These are phyloP conservation scores for Dryas iulia DNA, from an alignment of 1,140 invertebrate genomes.

Conservation along the genomic window DNA sequence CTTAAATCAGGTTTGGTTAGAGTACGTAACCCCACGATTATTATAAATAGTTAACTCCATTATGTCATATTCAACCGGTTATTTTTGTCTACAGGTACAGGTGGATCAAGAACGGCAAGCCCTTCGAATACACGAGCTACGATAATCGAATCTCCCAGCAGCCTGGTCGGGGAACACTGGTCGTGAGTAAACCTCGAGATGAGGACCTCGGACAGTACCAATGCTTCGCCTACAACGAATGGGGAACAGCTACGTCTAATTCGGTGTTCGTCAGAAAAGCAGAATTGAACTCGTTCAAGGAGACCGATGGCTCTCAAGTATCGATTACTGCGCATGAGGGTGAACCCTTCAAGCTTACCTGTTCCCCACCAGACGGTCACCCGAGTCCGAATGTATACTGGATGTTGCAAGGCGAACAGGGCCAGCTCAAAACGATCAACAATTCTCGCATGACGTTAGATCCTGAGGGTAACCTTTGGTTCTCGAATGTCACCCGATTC, in stretches of 20 bases:
- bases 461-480: constrained; percentile 96
- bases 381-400: constrained; percentile 96
- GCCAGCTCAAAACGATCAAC: constrained; percentile 93
- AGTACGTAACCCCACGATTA: not conserved
- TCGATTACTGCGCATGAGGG: constrained; percentile 89
- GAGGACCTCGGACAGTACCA: constrained; percentile 98
- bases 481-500: constrained; percentile 93
- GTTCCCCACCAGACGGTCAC: constrained; percentile 95
- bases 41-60: not conserved
- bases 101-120: constrained; percentile 98
- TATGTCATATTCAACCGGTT: constrained; percentile 19
- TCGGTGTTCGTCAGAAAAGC: constrained; percentile 97
- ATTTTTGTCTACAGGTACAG: constrained; percentile 85
- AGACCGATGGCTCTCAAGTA: constrained; percentile 82
- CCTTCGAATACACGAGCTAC: constrained; percentile 94
- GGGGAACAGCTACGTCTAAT: constrained; percentile 96
- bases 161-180: constrained; percentile 93
- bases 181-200: constrained; percentile 92
- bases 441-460: constrained; percentile 96
- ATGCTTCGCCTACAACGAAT: constrained; percentile 97
- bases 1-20: not conserved
- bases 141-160: constrained; percentile 96
- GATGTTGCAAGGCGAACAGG: constrained; percentile 90
- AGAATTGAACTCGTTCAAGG: constrained; percentile 94
- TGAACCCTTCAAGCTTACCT: constrained; percentile 91